These are phyloP conservation scores for Callosobruchus maculatus DNA, from an alignment of 2,888 invertebrate genomes.

Conservation along the genomic window DNA sequence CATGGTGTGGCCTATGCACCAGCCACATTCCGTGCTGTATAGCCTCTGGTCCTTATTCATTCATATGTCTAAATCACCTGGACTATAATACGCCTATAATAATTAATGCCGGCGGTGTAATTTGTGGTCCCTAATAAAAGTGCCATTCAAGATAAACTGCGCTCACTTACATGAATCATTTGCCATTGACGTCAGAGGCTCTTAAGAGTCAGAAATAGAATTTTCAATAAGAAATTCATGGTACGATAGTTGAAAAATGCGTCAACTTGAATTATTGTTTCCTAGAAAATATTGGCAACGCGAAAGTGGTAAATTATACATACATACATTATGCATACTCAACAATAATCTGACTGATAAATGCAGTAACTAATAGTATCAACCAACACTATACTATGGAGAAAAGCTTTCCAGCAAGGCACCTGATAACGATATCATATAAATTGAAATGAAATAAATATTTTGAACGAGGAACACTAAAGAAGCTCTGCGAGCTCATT, in stretches of 20 bases:
- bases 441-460: too few species aligned
- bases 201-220: not conserved
- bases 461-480: too few species aligned
- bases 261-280: not conserved
- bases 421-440: too few species aligned
- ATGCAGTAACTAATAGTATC: too few species aligned
- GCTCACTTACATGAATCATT: not conserved
- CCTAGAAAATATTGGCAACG: not conserved
- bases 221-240: not conserved
- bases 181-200: not conserved
- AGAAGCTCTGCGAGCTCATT: too few species aligned
- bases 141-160: not conserved
- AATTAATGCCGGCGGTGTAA: not conserved
- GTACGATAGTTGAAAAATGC: not conserved
- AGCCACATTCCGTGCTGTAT: too few species aligned
- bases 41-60: too few species aligned
- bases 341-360: too few species aligned
- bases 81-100: not conserved
- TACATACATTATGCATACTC: not conserved
- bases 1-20: too few species aligned
- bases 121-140: not conserved
- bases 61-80: not conserved
- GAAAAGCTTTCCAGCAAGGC: too few species aligned
- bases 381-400: too few species aligned
- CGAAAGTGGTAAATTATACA: not conserved